These are phyloP conservation scores for Huso huso DNA, from an alignment of 2,797 vertebrate genomes.

Conservation along the genomic window DNA sequence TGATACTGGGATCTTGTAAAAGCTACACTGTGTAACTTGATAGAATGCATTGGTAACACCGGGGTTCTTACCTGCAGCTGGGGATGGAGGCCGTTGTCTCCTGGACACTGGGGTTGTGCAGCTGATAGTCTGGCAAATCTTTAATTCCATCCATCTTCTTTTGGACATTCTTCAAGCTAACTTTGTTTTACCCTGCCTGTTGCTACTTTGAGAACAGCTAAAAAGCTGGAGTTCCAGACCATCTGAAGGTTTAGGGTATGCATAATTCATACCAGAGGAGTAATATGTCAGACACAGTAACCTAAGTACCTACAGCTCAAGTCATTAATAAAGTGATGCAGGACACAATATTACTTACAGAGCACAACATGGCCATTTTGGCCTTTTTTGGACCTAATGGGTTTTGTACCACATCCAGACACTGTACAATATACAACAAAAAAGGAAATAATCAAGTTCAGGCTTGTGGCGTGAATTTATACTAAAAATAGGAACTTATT, in stretches of 20 bases:
- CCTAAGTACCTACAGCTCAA: conserved; percentile 46
- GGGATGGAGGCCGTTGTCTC: conserved; percentile 50
- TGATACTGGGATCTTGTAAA: too few species aligned
- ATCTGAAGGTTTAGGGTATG: conserved; percentile 54
- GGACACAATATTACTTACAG: too few species aligned
- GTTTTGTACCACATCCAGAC: too few species aligned
- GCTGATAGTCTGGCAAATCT: conserved; percentile 76
- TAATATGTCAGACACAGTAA: conserved; percentile 61
- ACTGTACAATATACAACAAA: too few species aligned
- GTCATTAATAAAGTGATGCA: too few species aligned
- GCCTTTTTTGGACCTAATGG: too few species aligned
- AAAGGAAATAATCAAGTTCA: too few species aligned
- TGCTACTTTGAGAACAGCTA: conserved; percentile 27
- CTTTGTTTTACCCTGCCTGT: conserved; percentile 12
- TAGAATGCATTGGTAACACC: neutral
- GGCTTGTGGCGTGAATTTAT: too few species aligned
- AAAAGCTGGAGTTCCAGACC: conserved; percentile 25
- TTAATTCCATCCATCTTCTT: conserved; percentile 71
- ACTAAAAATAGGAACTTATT: too few species aligned
- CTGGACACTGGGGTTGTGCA: conserved; percentile 59
- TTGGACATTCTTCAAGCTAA: conserved; percentile 64
- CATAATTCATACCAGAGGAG: conserved; percentile 78
- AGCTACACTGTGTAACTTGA: too few species aligned
- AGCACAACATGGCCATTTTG: too few species aligned
- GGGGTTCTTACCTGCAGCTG: conserved; percentile 42